Evolutionary conservation across 2,888 invertebrate species (phyloP), one percentile per base, ranked within the genome.

Genomic region (Lathronympha strigana): DNA sequence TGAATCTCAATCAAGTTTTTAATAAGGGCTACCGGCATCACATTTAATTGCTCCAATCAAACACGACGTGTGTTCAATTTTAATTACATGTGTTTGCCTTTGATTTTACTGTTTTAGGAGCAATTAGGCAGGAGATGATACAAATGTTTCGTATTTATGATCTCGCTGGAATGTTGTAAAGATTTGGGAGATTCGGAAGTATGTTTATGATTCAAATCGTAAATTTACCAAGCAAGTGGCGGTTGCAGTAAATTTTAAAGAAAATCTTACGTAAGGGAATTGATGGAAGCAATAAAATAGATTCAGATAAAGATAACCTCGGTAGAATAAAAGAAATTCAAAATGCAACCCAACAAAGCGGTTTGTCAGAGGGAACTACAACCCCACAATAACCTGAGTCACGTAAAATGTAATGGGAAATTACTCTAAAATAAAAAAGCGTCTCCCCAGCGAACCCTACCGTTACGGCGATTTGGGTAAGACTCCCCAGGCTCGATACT

Each of bases 381-480:
- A 80, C 88, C 88, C 88, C 86, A 84, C 84, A 80, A 82, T 76
- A 77, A 77, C 74, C 76, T 75, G 80, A 78, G 80, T 86, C 88
- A 85, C 87, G 87, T 86, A 88, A 85, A 86, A 86, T 83, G 88
- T 87, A 88, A 88, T 88, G 86, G 85, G 84, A 88, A 88, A 88
- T 88, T 88, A 88, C 88, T 88, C 82, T 88, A 88, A 88, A 88
- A 88, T 87, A 87, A 87, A 88, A 77, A 87, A 85, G 54, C 81
- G 78, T 76, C 81, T 81, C 84, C 86, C 85, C 79, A 79, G 69
- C 73, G 77, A 80, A 82, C 85, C 88, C 87, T 80, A 84, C 81
- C 80, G 87, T 86, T 84, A 81, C 87, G 85, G 85, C 85, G 87
- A 88, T 88, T 88, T 87, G 87, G 86, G 82, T 87, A 86, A 86